Evolutionary conservation across 2,888 invertebrate genomes (phyloP), one percentile per base, ranked within the genome.

Genomic region (Scaptomyza reducta): DNA sequence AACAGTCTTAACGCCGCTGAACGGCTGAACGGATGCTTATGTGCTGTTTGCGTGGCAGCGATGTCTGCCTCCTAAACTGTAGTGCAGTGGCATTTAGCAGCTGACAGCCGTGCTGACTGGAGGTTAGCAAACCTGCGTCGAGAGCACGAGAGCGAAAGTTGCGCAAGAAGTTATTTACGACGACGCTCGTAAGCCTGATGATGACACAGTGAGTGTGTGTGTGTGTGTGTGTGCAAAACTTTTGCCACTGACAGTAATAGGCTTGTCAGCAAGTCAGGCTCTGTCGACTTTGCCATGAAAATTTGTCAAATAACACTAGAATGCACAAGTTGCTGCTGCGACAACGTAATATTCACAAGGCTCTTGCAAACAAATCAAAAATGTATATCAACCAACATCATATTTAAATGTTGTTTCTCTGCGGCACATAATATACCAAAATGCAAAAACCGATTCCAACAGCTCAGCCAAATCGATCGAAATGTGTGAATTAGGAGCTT

Each of bases 181-280:
- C 22, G 51, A 65, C 59, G 65, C 25, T 18, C 49, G 46, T 47
- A 29, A 22, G 40, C 47, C 58, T 70, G 74, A 25, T 51, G 67
- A 29, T 84, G 81, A 66, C 81, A 38, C 73, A n/a, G n/a, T n/a
- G n/a, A n/a, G n/a, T n/a, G n/a, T 49, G 64, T 54, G 59, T 33
- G n/a, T 14, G n/a, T n/a, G n/a, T 35, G n/a, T 14, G 16, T 38
- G 38, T 14, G 14, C 6, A 40, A 55, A 50, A 70, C 80, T 76
- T 67, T 79, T 64, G 16, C 53, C 67, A 57, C 60, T n/a, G 44
- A 67, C 56, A 66, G 62, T 65, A 82, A 75, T 68, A 63, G 70
- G 57, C 53, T 40, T 62, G 70, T 45, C 59, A 60, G 50, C 14
- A 54, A 53, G 59, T 27, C 47, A 40, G 29, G 16, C 44, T 47